Base-by-base conservation (phyloP, 2,888 invertebrate genomes). In the Volucella bombylans region DNA sequence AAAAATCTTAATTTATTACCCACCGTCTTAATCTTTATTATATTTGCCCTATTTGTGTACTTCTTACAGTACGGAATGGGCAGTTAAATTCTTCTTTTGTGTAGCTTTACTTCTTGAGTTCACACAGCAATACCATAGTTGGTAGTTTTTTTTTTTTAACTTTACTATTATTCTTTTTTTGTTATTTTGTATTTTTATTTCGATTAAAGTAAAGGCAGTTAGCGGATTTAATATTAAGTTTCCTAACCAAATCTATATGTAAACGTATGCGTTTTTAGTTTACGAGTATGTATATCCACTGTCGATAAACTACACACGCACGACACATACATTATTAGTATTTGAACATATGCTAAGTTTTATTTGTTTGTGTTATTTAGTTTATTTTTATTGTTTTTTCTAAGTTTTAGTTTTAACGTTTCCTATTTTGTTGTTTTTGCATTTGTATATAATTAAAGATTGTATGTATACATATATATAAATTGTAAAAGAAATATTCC, bases 61-160 rank as follows among this genome's bases (percentile, higher is more conserved):
- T 61, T 82, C 69, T 55, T 54, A 77, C 38, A 71, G 15, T 82
- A 77, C 77, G 82, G 82, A 71, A 54, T 77, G 61, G 61, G 59
- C 49, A 71, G 31, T 50, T 65, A 57, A 71, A 71, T 68, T 64
- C n/a, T 54, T 74, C 61, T 57, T 71, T 57, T 18, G 55, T 57
- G 49, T 62, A 54, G 45, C 9, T 54, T 64, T 8, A 57, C 23
- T 15, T 47, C 11, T 43, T 71, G 38, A 65, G 54, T 77, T 71
- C 23, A 57, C 65, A 67, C 47, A 61, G 38, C 31, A 49, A 67
- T 52, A 61, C 43, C 31, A 49, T 31, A 18, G 54, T 52, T 47
- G 64, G 43, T 57, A 15, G 14, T 1, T 18, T 23, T 57, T 4
- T n/a, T 49, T 1, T 47, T 23, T 52, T 50, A 31, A 31, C 31